phyloP scores from a whole-genome alignment of 2,888 invertebrate genomes.

The Dryobotodes eremita region DNA sequence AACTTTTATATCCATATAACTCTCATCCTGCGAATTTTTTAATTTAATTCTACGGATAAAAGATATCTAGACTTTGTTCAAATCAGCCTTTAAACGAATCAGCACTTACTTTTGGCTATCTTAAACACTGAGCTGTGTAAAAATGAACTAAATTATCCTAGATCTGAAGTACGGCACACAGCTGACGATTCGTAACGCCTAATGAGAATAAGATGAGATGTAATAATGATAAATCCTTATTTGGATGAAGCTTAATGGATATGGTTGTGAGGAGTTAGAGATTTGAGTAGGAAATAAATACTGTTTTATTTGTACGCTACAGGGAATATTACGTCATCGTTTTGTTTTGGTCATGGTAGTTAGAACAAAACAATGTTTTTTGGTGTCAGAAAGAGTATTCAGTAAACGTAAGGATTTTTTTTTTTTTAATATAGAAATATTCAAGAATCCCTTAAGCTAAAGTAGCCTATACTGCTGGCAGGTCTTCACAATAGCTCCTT shows the following conservation, averaged over 20 bases:
- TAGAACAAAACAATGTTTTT: no score
- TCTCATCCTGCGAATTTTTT: no score
- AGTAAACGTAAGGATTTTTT: no score
- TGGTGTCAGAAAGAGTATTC: no score
- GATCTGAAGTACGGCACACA: constrained; percentile 19
- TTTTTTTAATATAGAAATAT: no score
- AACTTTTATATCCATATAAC: no score
- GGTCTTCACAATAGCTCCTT: no score
- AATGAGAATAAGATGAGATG: constrained; percentile 47
- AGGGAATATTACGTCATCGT: neutral
- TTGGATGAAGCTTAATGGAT: constrained; percentile 15
- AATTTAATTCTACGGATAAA: neutral
- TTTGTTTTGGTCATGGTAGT: no score
- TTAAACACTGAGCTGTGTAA: neutral
- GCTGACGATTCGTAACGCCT: constrained; percentile 50
- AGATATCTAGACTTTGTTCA: neutral
- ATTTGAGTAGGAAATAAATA: neutral
- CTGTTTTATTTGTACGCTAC: neutral
- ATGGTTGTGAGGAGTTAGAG: neutral
- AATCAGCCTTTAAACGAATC: neutral
- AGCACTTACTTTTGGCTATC: neutral
- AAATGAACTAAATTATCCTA: constrained; percentile 14
- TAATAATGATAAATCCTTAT: constrained; percentile 44
- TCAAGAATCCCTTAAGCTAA: no score
- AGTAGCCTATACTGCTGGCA: no score